Percentiles rank a stretch among this genome's conserved stretches.
Evolutionary conservation across 2,797 vertebrate genomes (phyloP).

Genomic region (Nannoperca australis): DNA sequence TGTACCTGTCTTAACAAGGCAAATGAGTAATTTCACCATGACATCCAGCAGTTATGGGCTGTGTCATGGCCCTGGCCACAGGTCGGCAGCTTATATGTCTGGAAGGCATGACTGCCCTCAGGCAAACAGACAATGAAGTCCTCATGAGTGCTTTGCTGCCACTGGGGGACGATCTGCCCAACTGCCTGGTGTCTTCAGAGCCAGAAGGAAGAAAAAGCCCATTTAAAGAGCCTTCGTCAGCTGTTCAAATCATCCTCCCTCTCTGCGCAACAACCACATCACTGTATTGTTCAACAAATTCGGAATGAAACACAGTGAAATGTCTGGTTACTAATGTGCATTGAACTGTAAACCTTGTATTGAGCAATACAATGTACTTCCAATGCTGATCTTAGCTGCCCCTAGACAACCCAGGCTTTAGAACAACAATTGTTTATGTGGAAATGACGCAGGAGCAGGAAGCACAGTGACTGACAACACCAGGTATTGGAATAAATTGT

Average conservation of each 20-base stretch:
- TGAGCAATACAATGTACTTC: conserved; percentile 1
- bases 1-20: conserved; percentile 6
- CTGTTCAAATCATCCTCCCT: neutral
- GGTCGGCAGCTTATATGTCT: conserved; percentile 27
- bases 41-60: conserved; percentile 16
- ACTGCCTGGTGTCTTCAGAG: neutral
- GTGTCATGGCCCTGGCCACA: conserved; percentile 26
- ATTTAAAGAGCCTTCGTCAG: conserved; percentile 7
- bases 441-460: neutral
- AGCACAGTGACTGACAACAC: neutral
- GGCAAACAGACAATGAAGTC: conserved; percentile 20
- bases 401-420: neutral
- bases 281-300: neutral
- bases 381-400: neutral
- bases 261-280: conserved; percentile 3
- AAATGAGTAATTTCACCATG: conserved; percentile 37
- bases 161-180: conserved; percentile 9
- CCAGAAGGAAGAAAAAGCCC: neutral
- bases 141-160: conserved; percentile 24
- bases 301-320: conserved; percentile 6
- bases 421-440: neutral
- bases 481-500: neutral
- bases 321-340: neutral
- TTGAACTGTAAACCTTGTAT: neutral
- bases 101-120: conserved; percentile 28